Evolutionary conservation across 2,888 invertebrate genomes (phyloP), one percentile per base, ranked within the genome.

Genomic region (Heliothis peltigera): DNA sequence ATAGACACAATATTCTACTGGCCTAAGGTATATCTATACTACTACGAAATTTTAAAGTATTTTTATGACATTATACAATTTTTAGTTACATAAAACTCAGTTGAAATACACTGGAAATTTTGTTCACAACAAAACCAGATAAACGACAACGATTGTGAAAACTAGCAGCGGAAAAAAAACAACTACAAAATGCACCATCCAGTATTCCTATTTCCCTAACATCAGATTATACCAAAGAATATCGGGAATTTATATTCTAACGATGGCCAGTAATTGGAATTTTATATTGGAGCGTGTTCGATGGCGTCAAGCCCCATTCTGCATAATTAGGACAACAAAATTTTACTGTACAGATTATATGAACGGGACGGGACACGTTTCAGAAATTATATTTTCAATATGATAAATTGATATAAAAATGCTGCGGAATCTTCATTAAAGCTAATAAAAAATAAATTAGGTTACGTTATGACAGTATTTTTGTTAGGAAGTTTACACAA

Each of bases 211-310:
- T n/a, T 43, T 80, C 80, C 51, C 68, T 67, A 60, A 73, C 49
- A 53, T 71, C 72, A 75, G 81, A 84, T 85, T 87, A 84, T 87
- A 83, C 85, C 82, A 77, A 87, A 87, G 87, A 87, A 88, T 87
- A 87, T 88, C 84, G 80, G 72, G 75, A 84, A 84, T 89, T 87
- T 87, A 84, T 88, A 87, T 89, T 87, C 86, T 89, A 87, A 88
- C 85, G 86, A 84, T 82, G 85, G 79, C 65, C 80, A 81, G 84
- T 89, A 88, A 89, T 89, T 90, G 87, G 86, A 86, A 81, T 84
- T 86, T 86, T 84, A 82, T 82, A 86, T 87, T 81, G 84, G 78
- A 74, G 79, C 74, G 77, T 76, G 71, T 75, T 72, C 61, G 73
- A 66, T 72, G 53, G 56, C 67, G 64, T 70, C 68, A 62, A 70